Evolutionary conservation across 2,888 invertebrate genomes (phyloP), one percentile per base, ranked within the genome.

Genomic region (Drosophila helvetica): DNA sequence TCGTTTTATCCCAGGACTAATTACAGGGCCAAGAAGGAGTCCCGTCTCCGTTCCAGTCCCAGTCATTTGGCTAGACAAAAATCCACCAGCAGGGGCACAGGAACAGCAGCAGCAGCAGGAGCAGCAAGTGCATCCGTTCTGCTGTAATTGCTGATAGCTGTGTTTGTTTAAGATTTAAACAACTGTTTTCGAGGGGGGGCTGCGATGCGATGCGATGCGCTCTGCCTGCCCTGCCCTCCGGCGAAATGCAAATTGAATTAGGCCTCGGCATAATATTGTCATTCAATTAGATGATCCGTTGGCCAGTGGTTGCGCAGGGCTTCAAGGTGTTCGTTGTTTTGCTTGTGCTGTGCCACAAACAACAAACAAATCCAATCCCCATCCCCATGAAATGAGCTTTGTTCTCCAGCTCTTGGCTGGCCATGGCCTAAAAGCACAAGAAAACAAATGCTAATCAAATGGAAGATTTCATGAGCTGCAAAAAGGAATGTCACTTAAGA

Each of bases 201-300:
- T 25, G 27, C n/a, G n/a, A 8, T 22, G 50, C 30, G 22, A 22
- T 4, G 22, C 22, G 22, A 22, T 50, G 56, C 42, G 33, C 8
- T 8, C 27, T 8, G 27, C 27, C 30, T 30, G 27, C 7, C 30
- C 48, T 17, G 43, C 7, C 43, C 47, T 45, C 51, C 80, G 78
- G 65, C 80, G 82, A 73, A 76, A 80, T 73, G 72, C 65, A 79
- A 84, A 76, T 86, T 78, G 84, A 78, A 80, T 72, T 75, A 75
- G 71, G 77, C 46, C 64, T 53, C 74, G 62, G 51, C 60, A 66
- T 74, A 84, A 84, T 84, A 86, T 84, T 84, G 64, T 88, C 66
- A 62, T 84, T 84, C 69, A 84, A 88, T 71, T 71, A 71, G 71
- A 70, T 47, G 61, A 51, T 45, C 55, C 38, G 15, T 27, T 22